A percentile compares a stretch with the other conserved stretches of the same genome.
phyloP scores from a whole-genome alignment of 2,113 vertebrate species.

The Coracopsis vasa region DNA sequence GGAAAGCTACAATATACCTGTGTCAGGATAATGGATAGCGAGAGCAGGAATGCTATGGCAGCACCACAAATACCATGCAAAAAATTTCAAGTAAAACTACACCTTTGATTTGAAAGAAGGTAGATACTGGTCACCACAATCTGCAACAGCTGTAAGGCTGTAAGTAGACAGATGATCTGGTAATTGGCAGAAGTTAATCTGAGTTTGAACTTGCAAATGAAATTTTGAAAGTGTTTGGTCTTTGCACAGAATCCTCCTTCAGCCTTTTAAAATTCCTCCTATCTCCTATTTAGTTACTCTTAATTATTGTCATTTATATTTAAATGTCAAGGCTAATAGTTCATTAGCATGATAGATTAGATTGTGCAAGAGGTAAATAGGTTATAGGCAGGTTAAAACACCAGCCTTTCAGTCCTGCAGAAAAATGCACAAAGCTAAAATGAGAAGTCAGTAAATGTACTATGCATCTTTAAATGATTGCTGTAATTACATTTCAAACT shows the following conservation, averaged over 20 bases:
- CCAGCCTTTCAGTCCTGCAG: neutral
- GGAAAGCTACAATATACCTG: neutral
- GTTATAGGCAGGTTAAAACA: constrained; percentile 15
- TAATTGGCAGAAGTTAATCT: neutral
- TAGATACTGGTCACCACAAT: neutral
- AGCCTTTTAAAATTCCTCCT: neutral
- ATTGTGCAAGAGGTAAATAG: neutral
- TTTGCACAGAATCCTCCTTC: neutral
- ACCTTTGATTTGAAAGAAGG: neutral
- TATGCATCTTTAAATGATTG: neutral
- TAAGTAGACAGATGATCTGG: neutral
- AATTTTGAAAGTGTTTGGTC: neutral
- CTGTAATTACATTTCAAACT: constrained; percentile 28
- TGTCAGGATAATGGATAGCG: neutral
- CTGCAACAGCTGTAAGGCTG: neutral
- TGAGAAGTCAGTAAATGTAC: neutral
- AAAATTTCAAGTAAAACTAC: neutral
- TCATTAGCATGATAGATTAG: constrained; percentile 5
- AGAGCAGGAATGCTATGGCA: neutral
- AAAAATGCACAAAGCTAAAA: neutral
- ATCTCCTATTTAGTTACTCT: neutral
- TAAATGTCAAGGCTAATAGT: constrained; percentile 17
- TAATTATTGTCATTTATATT: neutral
- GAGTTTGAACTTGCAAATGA: neutral
- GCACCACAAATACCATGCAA: neutral